Percentiles rank a stretch among this genome's conserved stretches.
Conservation (phyloP, 2,113 vertebrate genomes). For the Pterocles gutturalis region DNA sequence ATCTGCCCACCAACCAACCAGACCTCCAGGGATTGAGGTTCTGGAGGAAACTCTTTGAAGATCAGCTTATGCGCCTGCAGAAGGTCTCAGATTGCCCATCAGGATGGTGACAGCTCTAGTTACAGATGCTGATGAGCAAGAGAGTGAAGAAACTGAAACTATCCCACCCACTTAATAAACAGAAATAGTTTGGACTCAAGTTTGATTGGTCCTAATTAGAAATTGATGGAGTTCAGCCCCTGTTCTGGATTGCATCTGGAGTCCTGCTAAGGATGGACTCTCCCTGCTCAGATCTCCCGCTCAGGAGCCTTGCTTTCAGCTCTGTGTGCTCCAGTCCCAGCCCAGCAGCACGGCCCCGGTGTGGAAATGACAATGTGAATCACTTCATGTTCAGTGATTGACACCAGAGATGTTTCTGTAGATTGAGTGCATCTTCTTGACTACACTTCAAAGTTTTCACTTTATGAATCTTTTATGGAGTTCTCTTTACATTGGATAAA, state of each 20-base stretch:
- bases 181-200: neutral
- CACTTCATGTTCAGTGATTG: neutral
- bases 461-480: constrained; percentile 48
- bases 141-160: neutral
- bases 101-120: neutral
- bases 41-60: neutral
- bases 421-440: constrained; percentile 13
- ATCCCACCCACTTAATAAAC: neutral
- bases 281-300: neutral
- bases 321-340: neutral
- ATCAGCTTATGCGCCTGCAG: neutral
- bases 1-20: neutral
- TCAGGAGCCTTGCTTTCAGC: neutral
- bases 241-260: neutral
- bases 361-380: neutral
- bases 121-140: neutral
- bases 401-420: neutral
- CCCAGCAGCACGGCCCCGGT: neutral
- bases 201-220: neutral
- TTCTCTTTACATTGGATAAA: neutral
- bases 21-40: neutral
- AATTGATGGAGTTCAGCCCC: neutral
- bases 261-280: neutral
- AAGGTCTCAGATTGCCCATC: rapidly evolving
- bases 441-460: constrained; percentile 17